Evolutionary conservation across 2,888 invertebrate species (phyloP).

Genomic region (Sycophila texana): DNA sequence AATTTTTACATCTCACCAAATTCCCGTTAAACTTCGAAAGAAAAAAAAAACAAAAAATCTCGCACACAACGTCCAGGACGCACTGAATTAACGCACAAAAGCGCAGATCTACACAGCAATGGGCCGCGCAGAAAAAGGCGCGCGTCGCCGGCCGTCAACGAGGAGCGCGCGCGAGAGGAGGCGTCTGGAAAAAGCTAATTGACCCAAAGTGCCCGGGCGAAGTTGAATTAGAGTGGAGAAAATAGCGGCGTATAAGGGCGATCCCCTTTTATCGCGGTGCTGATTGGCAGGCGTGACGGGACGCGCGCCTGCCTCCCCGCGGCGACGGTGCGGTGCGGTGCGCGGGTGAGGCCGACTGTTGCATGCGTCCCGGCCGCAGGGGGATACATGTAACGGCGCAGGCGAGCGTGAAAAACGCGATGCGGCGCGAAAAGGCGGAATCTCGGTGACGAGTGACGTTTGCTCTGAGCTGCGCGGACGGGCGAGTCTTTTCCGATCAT

Average conservation of each 20-base stretch:
- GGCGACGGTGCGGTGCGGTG: conserved; percentile 32
- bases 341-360: neutral
- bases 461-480: no score
- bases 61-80: neutral
- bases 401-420: no score
- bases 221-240: conserved; percentile 28
- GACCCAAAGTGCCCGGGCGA: conserved; percentile 33
- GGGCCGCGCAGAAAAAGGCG: no score
- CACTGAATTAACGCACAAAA: neutral
- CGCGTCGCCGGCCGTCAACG: no score
- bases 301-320: conserved; percentile 8
- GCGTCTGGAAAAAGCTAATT: conserved; percentile 34
- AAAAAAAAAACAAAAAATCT: neutral
- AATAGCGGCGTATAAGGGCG: neutral
- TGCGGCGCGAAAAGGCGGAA: no score
- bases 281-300: conserved; percentile 51
- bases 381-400: no score
- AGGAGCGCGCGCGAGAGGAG: neutral
- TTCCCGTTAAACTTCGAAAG: no score
- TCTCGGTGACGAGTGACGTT: no score
- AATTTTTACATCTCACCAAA: no score
- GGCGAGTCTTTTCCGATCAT: no score
- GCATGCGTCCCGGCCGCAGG: neutral
- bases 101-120: neutral
- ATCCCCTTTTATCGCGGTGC: conserved; percentile 29